phyloP scores from a whole-genome alignment of 1,140 invertebrate genomes.

The Drosophila trapezifrons region DNA sequence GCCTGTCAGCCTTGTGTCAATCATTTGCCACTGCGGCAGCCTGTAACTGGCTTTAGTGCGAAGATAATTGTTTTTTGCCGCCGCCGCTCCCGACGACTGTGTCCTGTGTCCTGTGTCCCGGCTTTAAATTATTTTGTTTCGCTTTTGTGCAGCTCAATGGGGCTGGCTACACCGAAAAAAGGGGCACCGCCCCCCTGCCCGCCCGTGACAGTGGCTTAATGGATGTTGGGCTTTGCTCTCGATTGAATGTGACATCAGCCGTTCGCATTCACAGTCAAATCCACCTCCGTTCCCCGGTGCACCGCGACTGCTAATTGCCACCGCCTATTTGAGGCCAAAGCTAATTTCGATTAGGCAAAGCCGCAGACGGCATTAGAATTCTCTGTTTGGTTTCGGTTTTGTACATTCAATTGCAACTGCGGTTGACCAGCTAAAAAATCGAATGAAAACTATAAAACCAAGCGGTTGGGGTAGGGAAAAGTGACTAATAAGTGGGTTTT shows the following conservation, averaged over 20 bases:
- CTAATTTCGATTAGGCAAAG: constrained; percentile 64
- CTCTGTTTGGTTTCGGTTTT: constrained; percentile 49
- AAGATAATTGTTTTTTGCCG: constrained; percentile 73
- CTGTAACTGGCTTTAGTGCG: constrained; percentile 51
- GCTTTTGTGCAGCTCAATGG: constrained; percentile 31
- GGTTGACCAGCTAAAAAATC: constrained; percentile 21
- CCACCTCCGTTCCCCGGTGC: neutral
- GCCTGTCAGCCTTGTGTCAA: constrained; percentile 49
- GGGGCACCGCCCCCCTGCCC: neutral
- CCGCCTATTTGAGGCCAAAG: constrained; percentile 56
- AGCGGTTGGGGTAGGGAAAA: neutral
- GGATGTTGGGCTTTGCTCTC: constrained; percentile 39
- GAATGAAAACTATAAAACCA: constrained; percentile 16
- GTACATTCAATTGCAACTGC: constrained; percentile 35
- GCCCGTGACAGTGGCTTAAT: constrained; percentile 40
- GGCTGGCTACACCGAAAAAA: constrained; percentile 22
- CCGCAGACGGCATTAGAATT: constrained; percentile 50
- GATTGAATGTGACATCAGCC: constrained; percentile 51
- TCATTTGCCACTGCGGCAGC: constrained; percentile 38
- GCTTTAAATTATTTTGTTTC: constrained; percentile 70
- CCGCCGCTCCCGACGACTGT: constrained; percentile 9
- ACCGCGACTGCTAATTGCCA: constrained; percentile 44
- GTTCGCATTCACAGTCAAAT: neutral
- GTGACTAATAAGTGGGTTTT: constrained; percentile 10
- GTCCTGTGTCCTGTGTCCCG: constrained; percentile 25